Base-by-base conservation (phyloP, 2,797 vertebrate species). In the Leptatherina wallacei region DNA sequence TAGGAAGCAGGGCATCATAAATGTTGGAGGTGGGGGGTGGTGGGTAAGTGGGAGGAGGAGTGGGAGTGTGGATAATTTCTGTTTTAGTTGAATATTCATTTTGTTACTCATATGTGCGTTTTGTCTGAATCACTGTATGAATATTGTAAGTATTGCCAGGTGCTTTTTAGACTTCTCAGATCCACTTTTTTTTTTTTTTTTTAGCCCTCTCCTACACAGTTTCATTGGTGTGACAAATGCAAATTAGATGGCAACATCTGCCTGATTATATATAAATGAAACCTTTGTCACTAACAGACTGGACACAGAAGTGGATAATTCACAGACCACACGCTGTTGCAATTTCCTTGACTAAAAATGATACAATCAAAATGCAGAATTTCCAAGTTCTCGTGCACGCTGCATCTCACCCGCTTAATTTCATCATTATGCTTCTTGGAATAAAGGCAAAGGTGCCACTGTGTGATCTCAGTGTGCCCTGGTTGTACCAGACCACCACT, bases 1-100 rank as follows among this genome's bases (percentile, higher is more conserved):
- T 93, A 94, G 93, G 90, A 93, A 93, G 87, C 84, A 66, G 88
- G 83, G 92, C 85, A 76, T 92, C 75, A 73, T 94, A 92, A 95
- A 95, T 90, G 75, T 60, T 61, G 57, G 75, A 65, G 75, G 69
- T 32, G 32, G 75, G 74, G 76, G 57, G 13, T 27, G 69, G 40
- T 49, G 66, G 81, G 52, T 30, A 36, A 62, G 73, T 47, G 61
- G 56, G 73, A 55, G 61, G 61, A 32, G 66, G 27, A 27, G 54
- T 42, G 54, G 22, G 69, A 20, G 80, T n/a, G 57, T 27, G 68
- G 52, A 61, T 62, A 36, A 67, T 85, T 82, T 75, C 66, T 73
- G 80, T 79, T 89, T 83, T 77, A 71, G 57, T 36, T 75, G 71
- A 80, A 85, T 71, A 75, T 82, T 79, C n/a, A 72, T 40, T 40